phyloP scores from a whole-genome alignment of 2,888 invertebrate genomes.

The Campopleginae sp. region DNA sequence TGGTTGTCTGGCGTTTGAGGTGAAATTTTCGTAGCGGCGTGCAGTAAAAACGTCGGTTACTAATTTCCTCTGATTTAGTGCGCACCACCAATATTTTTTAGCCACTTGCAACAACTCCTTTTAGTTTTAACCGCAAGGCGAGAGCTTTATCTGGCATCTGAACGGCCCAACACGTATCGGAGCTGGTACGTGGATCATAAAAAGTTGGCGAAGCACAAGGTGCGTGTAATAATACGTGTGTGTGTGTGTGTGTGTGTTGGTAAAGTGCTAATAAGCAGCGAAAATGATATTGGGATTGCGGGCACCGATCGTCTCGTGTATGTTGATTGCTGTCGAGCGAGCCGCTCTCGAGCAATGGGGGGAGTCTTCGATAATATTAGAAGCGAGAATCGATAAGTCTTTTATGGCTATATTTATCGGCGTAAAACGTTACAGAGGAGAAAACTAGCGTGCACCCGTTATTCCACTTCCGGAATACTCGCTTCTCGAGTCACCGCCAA shows the following conservation, averaged over 20 bases:
- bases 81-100: slow-evolving; percentile 12
- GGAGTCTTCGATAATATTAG: slow-evolving; percentile 44
- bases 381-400: slow-evolving; percentile 48
- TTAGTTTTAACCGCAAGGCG: background rate
- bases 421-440: slow-evolving; percentile 25
- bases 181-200: slow-evolving; percentile 11
- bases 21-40: background rate
- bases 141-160: background rate
- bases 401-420: slow-evolving; percentile 50
- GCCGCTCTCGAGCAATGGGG: background rate
- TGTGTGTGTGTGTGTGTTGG: slow-evolving; percentile 26
- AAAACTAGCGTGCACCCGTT: slow-evolving; percentile 43
- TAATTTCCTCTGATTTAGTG: slow-evolving; percentile 6
- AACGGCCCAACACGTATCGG: background rate
- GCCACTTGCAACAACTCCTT: background rate
- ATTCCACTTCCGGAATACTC: slow-evolving; percentile 57
- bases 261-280: slow-evolving; percentile 27
- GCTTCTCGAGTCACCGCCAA: no score
- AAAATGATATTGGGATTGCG: slow-evolving; percentile 24
- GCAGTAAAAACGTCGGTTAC: slow-evolving; percentile 8
- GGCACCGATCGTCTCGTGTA: background rate
- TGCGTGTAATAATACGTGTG: slow-evolving; percentile 1
- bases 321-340: slow-evolving; percentile 4
- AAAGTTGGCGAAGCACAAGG: slow-evolving; percentile 13
- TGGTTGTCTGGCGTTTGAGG: background rate